A percentile compares a stretch with the other conserved stretches of the same genome.
Evolutionary conservation across 2,113 vertebrate species (phyloP).

Genomic region (Zonotrichia leucophrys): DNA sequence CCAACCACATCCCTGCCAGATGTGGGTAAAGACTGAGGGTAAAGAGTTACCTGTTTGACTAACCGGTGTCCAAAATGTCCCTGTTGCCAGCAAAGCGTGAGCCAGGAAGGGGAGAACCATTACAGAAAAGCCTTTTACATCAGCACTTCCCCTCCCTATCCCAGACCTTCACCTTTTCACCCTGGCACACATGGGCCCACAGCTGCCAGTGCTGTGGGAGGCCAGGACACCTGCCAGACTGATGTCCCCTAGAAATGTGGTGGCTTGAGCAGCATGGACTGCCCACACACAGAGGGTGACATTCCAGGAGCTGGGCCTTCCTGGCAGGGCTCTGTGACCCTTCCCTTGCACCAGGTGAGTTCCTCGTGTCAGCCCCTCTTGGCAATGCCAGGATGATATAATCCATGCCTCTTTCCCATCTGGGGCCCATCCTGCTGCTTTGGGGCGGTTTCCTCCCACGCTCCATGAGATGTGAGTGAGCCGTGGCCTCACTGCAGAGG

Average conservation of each 20-base stretch:
- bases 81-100: neutral
- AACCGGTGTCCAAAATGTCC: neutral
- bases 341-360: neutral
- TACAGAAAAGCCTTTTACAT: neutral
- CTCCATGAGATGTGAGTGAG: neutral
- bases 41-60: neutral
- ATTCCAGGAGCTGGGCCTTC: neutral
- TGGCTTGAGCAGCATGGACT: neutral
- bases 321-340: neutral
- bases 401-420: neutral
- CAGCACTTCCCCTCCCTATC: neutral
- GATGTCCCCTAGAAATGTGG: neutral
- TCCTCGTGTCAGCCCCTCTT: neutral
- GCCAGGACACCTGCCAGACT: neutral
- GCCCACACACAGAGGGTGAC: neutral
- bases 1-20: neutral
- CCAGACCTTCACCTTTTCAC: neutral
- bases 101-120: neutral
- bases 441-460: neutral
- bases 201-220: neutral
- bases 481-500: neutral
- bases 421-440: fast-evolving
- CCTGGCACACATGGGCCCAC: neutral
- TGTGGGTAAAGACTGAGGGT: neutral
- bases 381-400: neutral